Evolutionary conservation across 1,140 invertebrate genomes (phyloP).

Genomic region (Brachionus plicatilis): DNA sequence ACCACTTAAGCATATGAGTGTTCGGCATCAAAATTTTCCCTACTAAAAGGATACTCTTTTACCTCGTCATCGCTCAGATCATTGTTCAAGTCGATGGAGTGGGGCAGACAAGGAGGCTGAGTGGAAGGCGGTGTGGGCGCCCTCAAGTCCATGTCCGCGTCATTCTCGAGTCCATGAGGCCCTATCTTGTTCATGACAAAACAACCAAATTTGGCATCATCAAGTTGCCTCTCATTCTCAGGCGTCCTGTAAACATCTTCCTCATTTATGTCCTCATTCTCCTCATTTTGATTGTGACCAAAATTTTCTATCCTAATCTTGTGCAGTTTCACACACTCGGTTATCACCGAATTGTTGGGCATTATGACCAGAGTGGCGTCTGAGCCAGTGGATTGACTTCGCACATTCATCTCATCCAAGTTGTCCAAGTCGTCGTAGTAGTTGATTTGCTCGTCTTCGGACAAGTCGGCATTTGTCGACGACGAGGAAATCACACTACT

Average conservation of each 20-base stretch:
- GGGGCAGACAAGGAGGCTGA: not conserved
- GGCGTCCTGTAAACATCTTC: not conserved
- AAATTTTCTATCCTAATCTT: not conserved
- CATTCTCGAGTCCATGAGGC: not conserved
- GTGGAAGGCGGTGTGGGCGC: not conserved
- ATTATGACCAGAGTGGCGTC: not conserved
- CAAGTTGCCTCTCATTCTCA: not conserved
- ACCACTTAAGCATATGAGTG: not conserved
- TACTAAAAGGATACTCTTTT: constrained; percentile 8
- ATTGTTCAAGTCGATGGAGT: not conserved
- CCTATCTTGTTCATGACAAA: not conserved
- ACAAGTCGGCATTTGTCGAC: constrained; percentile 26
- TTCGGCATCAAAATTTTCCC: not conserved
- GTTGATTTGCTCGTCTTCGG: constrained; percentile 39
- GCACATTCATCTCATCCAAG: not conserved
- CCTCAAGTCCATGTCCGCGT: not conserved
- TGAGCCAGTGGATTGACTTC: not conserved
- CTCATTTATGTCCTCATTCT: not conserved
- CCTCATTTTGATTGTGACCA: not conserved
- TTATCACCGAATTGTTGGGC: constrained; percentile 6
- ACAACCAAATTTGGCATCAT: not conserved
- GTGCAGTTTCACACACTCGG: not conserved
- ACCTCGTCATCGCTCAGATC: constrained; percentile 21
- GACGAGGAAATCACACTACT: constrained; percentile 16
- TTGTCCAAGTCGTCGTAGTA: constrained; percentile 24